phyloP scores from a whole-genome alignment of 2,113 vertebrate genomes.

The Syrrhaptes paradoxus region DNA sequence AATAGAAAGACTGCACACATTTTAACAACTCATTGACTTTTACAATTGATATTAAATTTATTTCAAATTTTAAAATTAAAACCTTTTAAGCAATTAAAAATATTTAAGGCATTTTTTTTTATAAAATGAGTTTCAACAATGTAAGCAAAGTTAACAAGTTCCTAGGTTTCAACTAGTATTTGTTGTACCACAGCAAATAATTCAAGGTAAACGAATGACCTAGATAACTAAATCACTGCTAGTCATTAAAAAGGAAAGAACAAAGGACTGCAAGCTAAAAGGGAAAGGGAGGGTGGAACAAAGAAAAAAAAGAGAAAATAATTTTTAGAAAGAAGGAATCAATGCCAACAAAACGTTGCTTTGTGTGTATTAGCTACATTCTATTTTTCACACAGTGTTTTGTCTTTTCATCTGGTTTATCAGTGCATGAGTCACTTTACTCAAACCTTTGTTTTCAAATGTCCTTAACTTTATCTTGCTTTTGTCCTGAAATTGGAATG shows the following conservation, averaged over 20 bases:
- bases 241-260: constrained; percentile 44
- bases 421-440: constrained; percentile 15
- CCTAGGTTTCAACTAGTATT: not conserved
- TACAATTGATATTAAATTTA: constrained; percentile 12
- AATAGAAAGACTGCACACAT: constrained; percentile 38
- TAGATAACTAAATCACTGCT: constrained; percentile 49
- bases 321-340: not conserved
- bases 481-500: constrained; percentile 53
- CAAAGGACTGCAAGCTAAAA: constrained; percentile 26
- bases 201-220: constrained; percentile 59
- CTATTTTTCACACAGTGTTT: not conserved
- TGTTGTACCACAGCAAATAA: constrained; percentile 23
- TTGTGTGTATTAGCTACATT: not conserved
- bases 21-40: constrained; percentile 26
- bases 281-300: not conserved
- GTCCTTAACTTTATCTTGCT: constrained; percentile 62
- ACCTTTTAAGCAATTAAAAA: not conserved
- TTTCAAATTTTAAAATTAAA: constrained; percentile 26
- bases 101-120: not conserved
- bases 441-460: constrained; percentile 48
- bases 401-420: constrained; percentile 51
- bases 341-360: not conserved
- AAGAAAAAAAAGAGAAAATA: constrained; percentile 4
- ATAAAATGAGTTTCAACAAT: not conserved
- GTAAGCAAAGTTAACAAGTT: constrained; percentile 13